phyloP scores from a whole-genome alignment of 2,113 vertebrate genomes.

The Scatophagus argus region DNA sequence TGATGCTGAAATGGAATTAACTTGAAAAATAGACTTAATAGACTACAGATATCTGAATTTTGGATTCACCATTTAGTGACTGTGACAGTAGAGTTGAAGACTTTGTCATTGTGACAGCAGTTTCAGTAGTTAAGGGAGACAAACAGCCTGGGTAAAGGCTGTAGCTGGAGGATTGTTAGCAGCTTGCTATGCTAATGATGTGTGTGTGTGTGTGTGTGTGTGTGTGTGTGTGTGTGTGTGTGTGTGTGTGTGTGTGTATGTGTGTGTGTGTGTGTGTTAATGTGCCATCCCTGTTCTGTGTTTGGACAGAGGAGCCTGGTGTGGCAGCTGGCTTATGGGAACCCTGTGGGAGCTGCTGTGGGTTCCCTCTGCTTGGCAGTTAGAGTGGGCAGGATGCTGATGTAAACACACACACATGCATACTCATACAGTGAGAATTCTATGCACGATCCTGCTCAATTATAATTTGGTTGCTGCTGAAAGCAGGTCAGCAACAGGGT shows the following conservation, averaged over 20 bases:
- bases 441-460: not conserved
- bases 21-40: not conserved
- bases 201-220: not conserved
- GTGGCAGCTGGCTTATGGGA: conserved; percentile 41
- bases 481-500: not conserved
- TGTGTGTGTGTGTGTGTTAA: not conserved
- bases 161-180: not conserved
- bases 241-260: conserved; percentile 8
- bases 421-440: not conserved
- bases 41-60: not conserved
- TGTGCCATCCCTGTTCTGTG: conserved; percentile 29
- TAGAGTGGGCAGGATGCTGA: conserved; percentile 49
- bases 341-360: conserved; percentile 30
- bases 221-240: not conserved
- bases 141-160: not conserved
- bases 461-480: not conserved
- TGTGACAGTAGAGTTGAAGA: not conserved
- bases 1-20: not conserved
- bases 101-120: conserved; percentile 3
- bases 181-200: conserved; percentile 19
- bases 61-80: not conserved
- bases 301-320: conserved; percentile 23
- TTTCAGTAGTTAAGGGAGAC: not conserved
- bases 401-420: conserved; percentile 10
- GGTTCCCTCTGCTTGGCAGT: conserved; percentile 54